A percentile compares a stretch with the other conserved stretches of the same genome.
phyloP scores from a whole-genome alignment of 2,888 invertebrate species.

The Cyaniris semiargus region DNA sequence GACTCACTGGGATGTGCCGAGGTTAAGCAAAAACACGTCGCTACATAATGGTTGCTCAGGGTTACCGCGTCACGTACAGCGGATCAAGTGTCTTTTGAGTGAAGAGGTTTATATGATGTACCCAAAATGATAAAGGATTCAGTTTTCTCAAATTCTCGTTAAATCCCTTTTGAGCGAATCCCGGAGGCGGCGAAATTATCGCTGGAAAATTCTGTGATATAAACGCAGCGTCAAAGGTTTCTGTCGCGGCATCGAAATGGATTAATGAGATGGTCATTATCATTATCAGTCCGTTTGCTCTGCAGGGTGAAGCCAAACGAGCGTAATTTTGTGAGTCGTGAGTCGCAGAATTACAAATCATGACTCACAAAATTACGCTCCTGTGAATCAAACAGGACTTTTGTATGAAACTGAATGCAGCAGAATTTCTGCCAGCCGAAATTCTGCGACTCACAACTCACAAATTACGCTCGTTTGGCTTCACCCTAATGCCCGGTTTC shows the following conservation, averaged over 20 bases:
- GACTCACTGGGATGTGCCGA: conserved; percentile 12
- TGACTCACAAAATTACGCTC: too few relatives aligned
- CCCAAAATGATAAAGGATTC: conserved; percentile 15
- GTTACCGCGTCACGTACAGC: conserved; percentile 35
- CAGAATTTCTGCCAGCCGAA: too few relatives aligned
- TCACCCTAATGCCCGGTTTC: neutral
- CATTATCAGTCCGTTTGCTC: neutral
- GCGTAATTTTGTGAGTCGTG: too few relatives aligned
- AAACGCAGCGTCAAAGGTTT: neutral
- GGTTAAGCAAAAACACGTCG: conserved; percentile 23
- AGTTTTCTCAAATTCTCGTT: neutral
- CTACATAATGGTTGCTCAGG: conserved; percentile 31
- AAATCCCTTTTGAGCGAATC: neutral
- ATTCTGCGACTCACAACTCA: too few relatives aligned
- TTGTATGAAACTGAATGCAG: too few relatives aligned
- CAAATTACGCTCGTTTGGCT: too few relatives aligned
- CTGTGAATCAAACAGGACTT: too few relatives aligned
- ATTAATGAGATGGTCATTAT: neutral
- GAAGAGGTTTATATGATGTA: conserved; percentile 19
- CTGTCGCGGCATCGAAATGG: neutral
- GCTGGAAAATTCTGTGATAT: neutral
- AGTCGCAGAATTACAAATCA: too few relatives aligned
- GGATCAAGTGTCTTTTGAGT: conserved; percentile 35
- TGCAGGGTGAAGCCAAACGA: too few relatives aligned
- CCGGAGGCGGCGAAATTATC: neutral